A percentile compares a stretch with the other conserved stretches of the same genome.
Evolutionary conservation across 2,888 invertebrate genomes (phyloP).

Genomic region (Tenthredo notha): DNA sequence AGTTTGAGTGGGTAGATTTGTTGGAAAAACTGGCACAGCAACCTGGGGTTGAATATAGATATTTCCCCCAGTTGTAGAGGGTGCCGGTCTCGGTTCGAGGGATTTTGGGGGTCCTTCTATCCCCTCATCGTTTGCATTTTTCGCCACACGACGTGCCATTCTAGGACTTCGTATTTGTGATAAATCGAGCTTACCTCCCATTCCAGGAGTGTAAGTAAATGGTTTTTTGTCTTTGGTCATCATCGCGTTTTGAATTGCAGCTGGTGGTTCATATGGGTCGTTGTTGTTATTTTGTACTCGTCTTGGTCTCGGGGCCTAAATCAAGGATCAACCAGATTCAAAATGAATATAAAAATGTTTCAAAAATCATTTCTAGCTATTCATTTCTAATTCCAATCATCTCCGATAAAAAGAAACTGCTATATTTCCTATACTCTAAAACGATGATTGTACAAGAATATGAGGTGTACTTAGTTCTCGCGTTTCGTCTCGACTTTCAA

Average conservation of each 20-base stretch:
- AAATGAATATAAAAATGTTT: not conserved
- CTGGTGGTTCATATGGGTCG: conserved; percentile 85
- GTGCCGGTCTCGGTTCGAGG: conserved; percentile 78
- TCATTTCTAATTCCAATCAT: not conserved
- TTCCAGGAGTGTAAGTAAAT: conserved; percentile 97
- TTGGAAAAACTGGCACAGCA: conserved; percentile 83
- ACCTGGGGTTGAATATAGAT: conserved; percentile 82
- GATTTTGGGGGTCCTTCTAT: conserved; percentile 82
- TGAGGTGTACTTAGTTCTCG: not conserved
- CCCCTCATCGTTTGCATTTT: conserved; percentile 87
- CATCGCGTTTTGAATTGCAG: conserved; percentile 95
- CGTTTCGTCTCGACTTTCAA: conserved; percentile 36
- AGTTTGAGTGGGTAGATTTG: conserved; percentile 73
- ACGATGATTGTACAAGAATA: not conserved
- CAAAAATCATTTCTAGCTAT: not conserved
- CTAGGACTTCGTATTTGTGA: conserved; percentile 94
- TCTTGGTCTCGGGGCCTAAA: conserved; percentile 57
- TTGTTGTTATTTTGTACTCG: conserved; percentile 62
- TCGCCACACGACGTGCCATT: conserved; percentile 88
- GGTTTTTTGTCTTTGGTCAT: conserved; percentile 98
- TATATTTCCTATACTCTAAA: too few species aligned
- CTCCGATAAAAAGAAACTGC: not conserved
- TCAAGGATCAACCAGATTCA: not conserved
- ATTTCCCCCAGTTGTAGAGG: conserved; percentile 78
- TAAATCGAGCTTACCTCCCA: conserved; percentile 86